Base-by-base conservation (phyloP, 2,797 vertebrate genomes). In the Gymnoscopelus microlampas region DNA sequence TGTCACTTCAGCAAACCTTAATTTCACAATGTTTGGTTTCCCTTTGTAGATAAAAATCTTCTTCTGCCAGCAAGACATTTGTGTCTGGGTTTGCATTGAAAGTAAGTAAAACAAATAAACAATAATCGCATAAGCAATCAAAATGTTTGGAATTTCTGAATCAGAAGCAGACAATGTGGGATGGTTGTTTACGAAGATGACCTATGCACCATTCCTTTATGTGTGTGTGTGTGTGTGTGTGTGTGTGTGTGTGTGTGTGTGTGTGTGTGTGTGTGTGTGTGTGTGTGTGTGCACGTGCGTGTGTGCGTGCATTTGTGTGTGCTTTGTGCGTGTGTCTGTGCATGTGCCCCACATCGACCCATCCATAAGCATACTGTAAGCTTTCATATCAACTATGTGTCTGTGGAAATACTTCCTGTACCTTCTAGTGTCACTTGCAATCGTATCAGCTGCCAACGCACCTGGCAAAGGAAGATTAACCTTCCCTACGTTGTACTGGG, bases 101-200 rank as follows among this genome's bases (percentile, higher is more conserved):
- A 83, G 80, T 76, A 74, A 86, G 87, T 87, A 79, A 91, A 91
- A 91, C 85, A 91, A 92, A 89, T 78, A 88, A 73, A 71, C 65
- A 62, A 2, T 63, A 47, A 84, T 79, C 70, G 78, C 61, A 50
- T 77, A 72, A 71, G 77, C 76, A 86, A 92, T 91, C 81, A 79
- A 85, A 88, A 85, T 88, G 85, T 89, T 91, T 89, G 84, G 80
- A 71, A 64, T 83, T 77, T 70, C 29, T 3, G 80, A 91, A 85
- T 90, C 78, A 82, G 82, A 92, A 91, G 80, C 85, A 89, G 88
- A 85, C 70, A 87, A 87, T 79, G 90, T 80, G 24, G 29, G 74
- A 65, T 13, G 48, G 26, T 56, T 86, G 74, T 86, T 82, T 79
- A 79, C 84, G 84, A 44, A 81, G 63, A 55, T 78, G 84, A 85